Conservation (phyloP, 2,888 invertebrate species). For the Phorcus lineatus region DNA sequence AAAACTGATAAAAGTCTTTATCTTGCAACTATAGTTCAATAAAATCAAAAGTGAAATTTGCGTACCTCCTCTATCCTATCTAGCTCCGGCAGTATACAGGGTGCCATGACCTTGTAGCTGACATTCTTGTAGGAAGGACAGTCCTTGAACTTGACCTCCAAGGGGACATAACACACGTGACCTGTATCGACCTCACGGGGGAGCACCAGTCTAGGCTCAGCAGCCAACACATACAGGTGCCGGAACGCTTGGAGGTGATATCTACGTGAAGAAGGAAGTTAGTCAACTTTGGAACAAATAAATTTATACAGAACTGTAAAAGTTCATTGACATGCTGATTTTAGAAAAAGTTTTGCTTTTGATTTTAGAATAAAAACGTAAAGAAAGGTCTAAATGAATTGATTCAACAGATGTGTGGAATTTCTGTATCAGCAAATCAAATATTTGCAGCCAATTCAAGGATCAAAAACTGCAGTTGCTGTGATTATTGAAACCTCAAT, state of each 20-base stretch:
- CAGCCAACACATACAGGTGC: slow-evolving; percentile 95
- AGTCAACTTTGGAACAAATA: not conserved
- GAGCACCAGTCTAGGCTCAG: slow-evolving; percentile 90
- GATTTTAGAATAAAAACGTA: no score
- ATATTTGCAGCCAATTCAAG: no score
- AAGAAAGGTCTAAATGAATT: no score
- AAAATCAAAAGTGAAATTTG: no score
- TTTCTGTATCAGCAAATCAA: no score
- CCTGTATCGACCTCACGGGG: slow-evolving; percentile 90
- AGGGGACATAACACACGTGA: slow-evolving; percentile 87
- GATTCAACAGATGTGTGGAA: no score
- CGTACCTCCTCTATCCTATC: slow-evolving; percentile 83
- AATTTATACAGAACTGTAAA: not conserved
- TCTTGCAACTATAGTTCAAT: no score
- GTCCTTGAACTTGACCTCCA: slow-evolving; percentile 79
- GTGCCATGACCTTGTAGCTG: slow-evolving; percentile 82
- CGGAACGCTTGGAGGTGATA: slow-evolving; percentile 98
- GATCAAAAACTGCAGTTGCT: no score
- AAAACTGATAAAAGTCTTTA: no score
- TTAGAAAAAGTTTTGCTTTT: no score
- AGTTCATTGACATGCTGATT: no score
- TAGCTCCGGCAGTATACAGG: slow-evolving; percentile 90
- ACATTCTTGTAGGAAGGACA: slow-evolving; percentile 52
- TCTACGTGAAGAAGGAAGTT: slow-evolving; percentile 76
- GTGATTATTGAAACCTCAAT: no score